These are phyloP conservation scores for Alces alces DNA, from an alignment of 2,113 vertebrate genomes.

Conservation along the genomic window DNA sequence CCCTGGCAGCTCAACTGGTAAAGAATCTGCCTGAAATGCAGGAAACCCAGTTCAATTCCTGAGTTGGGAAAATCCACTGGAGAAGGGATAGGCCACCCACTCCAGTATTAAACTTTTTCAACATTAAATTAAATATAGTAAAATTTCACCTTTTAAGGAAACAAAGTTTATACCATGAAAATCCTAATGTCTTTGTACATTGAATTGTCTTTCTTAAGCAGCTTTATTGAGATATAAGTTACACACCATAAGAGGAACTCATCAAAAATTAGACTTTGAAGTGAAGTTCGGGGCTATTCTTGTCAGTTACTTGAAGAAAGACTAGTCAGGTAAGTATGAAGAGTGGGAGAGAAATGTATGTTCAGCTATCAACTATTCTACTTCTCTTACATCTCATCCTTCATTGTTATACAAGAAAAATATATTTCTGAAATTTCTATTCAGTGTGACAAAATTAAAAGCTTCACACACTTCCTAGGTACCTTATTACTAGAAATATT, in stretches of 20 bases:
- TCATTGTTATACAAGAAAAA: background rate
- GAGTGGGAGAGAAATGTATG: background rate
- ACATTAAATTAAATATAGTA: background rate
- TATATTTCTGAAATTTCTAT: background rate
- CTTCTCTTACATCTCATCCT: background rate
- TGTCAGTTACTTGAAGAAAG: background rate
- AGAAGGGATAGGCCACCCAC: background rate
- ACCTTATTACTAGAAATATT: background rate
- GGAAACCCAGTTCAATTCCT: background rate
- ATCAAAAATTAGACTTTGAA: background rate
- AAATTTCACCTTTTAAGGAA: background rate
- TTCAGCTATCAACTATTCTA: background rate
- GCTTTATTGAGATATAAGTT: background rate
- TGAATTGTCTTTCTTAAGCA: background rate
- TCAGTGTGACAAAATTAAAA: background rate
- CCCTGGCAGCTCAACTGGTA: background rate
- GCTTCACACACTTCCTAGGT: background rate
- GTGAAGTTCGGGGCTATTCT: background rate
- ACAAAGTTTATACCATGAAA: background rate
- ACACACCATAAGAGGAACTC: background rate
- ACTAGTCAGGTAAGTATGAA: background rate
- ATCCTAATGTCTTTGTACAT: background rate
- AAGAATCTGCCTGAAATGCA: background rate
- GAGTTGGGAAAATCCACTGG: background rate
- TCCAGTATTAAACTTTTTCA: background rate